Evolutionary conservation across 1,140 invertebrate species (phyloP).

Genomic region (Charaxes varanes): DNA sequence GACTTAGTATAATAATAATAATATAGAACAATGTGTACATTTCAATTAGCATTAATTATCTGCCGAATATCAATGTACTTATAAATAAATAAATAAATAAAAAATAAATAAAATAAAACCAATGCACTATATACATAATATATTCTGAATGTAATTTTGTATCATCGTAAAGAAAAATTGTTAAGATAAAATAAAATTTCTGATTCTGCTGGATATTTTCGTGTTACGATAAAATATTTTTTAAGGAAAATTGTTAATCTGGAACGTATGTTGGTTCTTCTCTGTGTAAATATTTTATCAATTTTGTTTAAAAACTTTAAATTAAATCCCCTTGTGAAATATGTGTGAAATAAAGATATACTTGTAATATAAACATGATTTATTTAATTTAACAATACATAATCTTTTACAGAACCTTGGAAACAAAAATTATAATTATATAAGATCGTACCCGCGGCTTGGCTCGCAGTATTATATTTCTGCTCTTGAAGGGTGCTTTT

Average conservation of each 20-base stretch:
- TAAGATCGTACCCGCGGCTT: not conserved
- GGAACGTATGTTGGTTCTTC: slow-evolving; percentile 57
- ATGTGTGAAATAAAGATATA: slow-evolving; percentile 65
- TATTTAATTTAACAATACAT: slow-evolving; percentile 28
- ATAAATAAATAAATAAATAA: too few relatives aligned
- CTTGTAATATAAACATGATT: slow-evolving; percentile 58
- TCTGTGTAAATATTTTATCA: slow-evolving; percentile 64
- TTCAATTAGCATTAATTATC: too few relatives aligned
- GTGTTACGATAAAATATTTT: slow-evolving; percentile 17
- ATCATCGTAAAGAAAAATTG: slow-evolving; percentile 5
- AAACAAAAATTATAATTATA: not conserved
- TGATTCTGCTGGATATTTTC: slow-evolving; percentile 8
- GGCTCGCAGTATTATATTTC: too few relatives aligned
- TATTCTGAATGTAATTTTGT: slow-evolving; percentile 14
- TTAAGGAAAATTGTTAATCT: slow-evolving; percentile 62
- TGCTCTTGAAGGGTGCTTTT: too few relatives aligned
- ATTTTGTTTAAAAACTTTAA: slow-evolving; percentile 59
- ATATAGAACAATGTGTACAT: too few relatives aligned
- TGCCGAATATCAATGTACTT: too few relatives aligned
- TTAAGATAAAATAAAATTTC: slow-evolving; percentile 9
- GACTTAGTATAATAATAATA: too few relatives aligned
- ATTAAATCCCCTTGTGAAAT: slow-evolving; percentile 60
- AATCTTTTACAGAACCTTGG: not conserved
- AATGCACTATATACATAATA: too few relatives aligned
- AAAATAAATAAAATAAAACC: too few relatives aligned